Conservation (phyloP, 2,113 vertebrate genomes). For the Antechinus stuartii region DNA sequence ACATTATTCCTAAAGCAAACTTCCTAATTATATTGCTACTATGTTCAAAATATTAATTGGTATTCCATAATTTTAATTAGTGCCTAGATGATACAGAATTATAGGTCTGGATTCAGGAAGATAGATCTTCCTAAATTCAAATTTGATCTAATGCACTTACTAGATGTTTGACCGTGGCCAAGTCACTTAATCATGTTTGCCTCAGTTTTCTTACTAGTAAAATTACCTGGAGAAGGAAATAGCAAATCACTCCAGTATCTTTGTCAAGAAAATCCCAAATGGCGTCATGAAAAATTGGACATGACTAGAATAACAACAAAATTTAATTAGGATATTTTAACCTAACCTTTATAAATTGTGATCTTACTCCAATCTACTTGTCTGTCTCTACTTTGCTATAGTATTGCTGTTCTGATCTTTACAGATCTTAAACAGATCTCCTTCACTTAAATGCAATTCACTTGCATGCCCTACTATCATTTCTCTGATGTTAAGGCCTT, state of each 20-base stretch:
- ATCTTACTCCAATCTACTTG: background rate
- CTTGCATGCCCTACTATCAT: no score
- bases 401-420: background rate
- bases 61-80: background rate
- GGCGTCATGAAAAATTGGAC: background rate
- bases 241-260: background rate
- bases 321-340: background rate
- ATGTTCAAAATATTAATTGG: background rate
- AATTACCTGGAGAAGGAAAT: background rate
- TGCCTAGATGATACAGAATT: background rate
- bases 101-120: background rate
- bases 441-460: no score
- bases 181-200: background rate
- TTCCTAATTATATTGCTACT: background rate
- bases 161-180: background rate
- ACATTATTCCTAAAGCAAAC: background rate
- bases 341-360: background rate
- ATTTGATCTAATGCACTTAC: background rate
- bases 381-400: background rate
- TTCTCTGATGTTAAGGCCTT: no score
- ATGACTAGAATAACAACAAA: background rate
- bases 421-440: background rate
- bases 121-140: background rate
- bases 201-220: background rate
- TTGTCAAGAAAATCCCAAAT: background rate